Base-by-base conservation (phyloP, 2,113 vertebrate species). In the Bos javanicus region DNA sequence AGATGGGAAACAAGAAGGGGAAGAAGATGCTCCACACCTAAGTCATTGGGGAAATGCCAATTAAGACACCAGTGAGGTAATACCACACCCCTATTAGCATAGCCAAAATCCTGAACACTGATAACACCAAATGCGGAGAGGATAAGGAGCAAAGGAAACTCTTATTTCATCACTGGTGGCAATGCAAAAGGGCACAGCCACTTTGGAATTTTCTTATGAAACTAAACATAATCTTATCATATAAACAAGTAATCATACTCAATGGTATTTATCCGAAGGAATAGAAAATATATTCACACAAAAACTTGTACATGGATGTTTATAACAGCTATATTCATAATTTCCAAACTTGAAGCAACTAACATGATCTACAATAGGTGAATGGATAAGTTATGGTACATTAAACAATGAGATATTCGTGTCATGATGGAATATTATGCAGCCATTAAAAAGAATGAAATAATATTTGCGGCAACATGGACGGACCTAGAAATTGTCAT, bases 91-190 rank as follows among this genome's bases (percentile, higher is more conserved):
- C 62, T 17, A 36, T 6, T 10, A 80, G 15, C 26, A 48, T 0
- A 17, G 52, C 62, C 52, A 17, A 83, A 59, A 83, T 28, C 39
- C 33, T 2, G 52, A 74, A 50, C 39, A 50, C 52, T 2, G 16
- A 16, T 52, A 23, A 23, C 8, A 4, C 4, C 52, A 39, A 84
- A 71, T 12, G 59, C 67, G 26, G 13, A 0, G 1, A 67, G 59
- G 30, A 57, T 36, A 9, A 57, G 52, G 33, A 71, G 1, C 50
- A 57, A 30, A 1, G 6, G 39, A 12, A 50, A 30, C 3, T 17
- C 48, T 56, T 16, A 19, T 30, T 23, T 57, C 23, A 7, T 11
- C 46, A n/a, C 43, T 43, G 54, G 25, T 2, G 62, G 48, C 19
- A 30, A 60, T 2, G 16, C 17, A 76, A 48, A 76, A 52, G 17